Base-by-base conservation (phyloP, 2,113 vertebrate species). In the Festucalex cinctus region DNA sequence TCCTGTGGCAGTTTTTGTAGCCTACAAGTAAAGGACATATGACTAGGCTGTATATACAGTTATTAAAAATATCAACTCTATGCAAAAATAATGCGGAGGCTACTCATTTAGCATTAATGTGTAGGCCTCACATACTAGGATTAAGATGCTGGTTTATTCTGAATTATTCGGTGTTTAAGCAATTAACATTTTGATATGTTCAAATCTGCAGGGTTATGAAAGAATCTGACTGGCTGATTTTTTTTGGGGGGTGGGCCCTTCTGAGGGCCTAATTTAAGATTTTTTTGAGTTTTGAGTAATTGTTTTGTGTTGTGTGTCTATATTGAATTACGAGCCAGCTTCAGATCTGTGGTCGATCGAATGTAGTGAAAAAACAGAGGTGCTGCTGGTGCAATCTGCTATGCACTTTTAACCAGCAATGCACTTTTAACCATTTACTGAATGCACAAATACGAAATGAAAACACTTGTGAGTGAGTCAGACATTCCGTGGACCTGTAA, bases 21-120 rank as follows among this genome's bases (percentile, higher is more conserved):
- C 77, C 43, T 41, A 39, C 39, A 67, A 71, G 65, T 81, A 74
- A 81, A 87, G 82, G 78, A 63, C 71, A 26, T 71, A 35, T 26
- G 44, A 68, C 76, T 69, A 60, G n/a, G 14, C 48, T 41, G 22
- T 32, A 68, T 16, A 43, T 61, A 46, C 62, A 3, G 62, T 43
- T 61, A 65, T 3, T 71, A 20, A 59, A 36, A 35, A 53, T 53
- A 53, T 53, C 3, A 12, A 53, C 2, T 5, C n/a, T 22, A 24
- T 22, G 9, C 20, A 22, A 51, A 51, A 51, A 17, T 51, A n/a
- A n/a, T n/a, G n/a, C n/a, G n/a, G n/a, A 20, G 46, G n/a, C n/a
- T 12, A 53, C 24, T 58, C 17, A 35, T 36, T 19, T 1, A 58
- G 2, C 16, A 35, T 58, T 35, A 35, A 20, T 58, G 17, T 58